A percentile compares a stretch with the other conserved stretches of the same genome.
These are phyloP conservation scores for Simalia tracyae DNA, from an alignment of 2,797 vertebrate genomes.

Conservation along the genomic window DNA sequence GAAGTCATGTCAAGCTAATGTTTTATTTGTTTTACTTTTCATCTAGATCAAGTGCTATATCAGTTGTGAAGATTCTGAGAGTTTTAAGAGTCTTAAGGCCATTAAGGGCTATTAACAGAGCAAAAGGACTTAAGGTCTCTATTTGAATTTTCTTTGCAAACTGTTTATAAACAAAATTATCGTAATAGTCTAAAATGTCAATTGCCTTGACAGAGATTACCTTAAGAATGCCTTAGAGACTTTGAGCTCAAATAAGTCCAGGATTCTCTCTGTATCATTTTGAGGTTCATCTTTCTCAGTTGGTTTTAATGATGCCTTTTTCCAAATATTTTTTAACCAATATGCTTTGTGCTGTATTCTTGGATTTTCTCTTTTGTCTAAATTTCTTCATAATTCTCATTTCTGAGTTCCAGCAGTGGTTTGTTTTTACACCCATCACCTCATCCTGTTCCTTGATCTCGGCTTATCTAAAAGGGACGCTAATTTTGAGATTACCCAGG, in stretches of 20 bases:
- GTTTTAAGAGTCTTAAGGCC: slow-evolving; percentile 94
- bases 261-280: neutral
- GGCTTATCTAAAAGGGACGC: neutral
- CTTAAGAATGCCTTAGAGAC: neutral
- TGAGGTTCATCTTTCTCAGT: neutral
- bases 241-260: neutral
- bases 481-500: neutral
- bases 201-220: neutral
- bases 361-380: neutral
- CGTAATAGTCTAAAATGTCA: neutral
- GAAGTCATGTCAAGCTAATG: slow-evolving; percentile 25
- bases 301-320: neutral
- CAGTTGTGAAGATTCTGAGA: slow-evolving; percentile 98
- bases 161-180: neutral
- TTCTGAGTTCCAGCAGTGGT: neutral
- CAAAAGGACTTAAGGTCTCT: slow-evolving; percentile 96
- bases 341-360: neutral
- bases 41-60: slow-evolving; percentile 94
- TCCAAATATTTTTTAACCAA: neutral
- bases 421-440: no score
- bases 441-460: no score
- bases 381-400: neutral
- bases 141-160: slow-evolving; percentile 25
- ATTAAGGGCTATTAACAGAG: slow-evolving; percentile 96
- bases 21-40: slow-evolving; percentile 1